These are phyloP conservation scores for Thomomys bottae DNA, from an alignment of 2,113 vertebrate genomes.

Conservation along the genomic window DNA sequence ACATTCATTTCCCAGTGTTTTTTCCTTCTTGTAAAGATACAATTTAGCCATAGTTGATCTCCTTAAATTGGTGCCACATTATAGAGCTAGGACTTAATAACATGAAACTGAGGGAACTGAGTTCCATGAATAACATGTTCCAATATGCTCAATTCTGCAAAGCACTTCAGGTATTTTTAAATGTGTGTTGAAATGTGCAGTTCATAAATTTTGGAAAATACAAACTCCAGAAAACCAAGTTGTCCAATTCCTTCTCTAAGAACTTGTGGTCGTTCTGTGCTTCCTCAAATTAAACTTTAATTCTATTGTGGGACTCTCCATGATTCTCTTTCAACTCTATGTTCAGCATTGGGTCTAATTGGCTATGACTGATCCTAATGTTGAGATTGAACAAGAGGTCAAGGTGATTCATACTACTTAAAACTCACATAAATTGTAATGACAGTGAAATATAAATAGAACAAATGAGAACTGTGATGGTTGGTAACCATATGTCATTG, in stretches of 20 bases:
- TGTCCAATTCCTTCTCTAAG: not conserved
- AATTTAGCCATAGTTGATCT: not conserved
- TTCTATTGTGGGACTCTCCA: not conserved
- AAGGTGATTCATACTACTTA: not conserved
- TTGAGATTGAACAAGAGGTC: not conserved
- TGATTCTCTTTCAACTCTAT: not conserved
- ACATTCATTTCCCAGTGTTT: not conserved
- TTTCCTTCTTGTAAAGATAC: not conserved
- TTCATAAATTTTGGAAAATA: not conserved
- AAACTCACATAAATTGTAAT: not conserved
- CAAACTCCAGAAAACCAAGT: not conserved
- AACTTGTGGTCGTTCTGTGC: not conserved
- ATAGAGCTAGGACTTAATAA: not conserved
- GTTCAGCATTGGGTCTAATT: too few species aligned
- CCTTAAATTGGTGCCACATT: not conserved
- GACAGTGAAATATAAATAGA: not conserved
- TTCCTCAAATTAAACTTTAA: not conserved
- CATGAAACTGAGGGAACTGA: not conserved
- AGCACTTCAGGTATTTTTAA: not conserved
- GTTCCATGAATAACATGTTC: not conserved
- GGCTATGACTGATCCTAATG: not conserved
- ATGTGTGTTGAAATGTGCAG: not conserved
- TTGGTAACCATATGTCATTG: not conserved
- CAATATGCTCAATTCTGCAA: not conserved
- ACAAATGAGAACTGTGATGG: not conserved